phyloP scores from a whole-genome alignment of 2,113 vertebrate genomes.

The Neomonachus schauinslandi region DNA sequence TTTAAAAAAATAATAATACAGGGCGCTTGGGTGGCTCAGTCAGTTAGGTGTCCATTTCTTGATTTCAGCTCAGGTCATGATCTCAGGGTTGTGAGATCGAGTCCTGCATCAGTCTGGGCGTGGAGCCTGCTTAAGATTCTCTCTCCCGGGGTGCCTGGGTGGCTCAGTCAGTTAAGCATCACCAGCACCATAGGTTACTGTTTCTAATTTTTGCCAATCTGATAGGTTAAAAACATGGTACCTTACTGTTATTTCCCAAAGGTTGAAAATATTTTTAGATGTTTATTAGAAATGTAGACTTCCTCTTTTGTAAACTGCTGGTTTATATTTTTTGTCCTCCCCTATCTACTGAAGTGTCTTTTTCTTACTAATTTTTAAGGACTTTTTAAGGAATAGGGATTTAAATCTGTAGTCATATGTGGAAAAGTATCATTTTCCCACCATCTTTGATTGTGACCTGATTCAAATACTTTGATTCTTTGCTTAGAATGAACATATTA shows the following conservation, averaged over 20 bases:
- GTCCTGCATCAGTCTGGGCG: too few relatives aligned
- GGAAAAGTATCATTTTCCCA: neutral
- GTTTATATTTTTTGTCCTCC: neutral
- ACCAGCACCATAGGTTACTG: neutral
- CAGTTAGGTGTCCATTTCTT: too few relatives aligned
- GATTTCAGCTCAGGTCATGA: too few relatives aligned
- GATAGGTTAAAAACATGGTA: neutral
- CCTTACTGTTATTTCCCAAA: neutral
- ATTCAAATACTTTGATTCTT: neutral
- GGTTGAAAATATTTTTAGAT: neutral
- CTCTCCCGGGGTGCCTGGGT: too few relatives aligned
- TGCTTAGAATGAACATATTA: neutral
- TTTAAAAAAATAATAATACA: too few relatives aligned
- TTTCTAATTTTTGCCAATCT: slow-evolving; percentile 38
- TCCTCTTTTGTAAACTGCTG: neutral
- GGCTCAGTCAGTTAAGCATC: too few relatives aligned
- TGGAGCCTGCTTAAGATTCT: too few relatives aligned
- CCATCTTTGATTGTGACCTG: neutral
- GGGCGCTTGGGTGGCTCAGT: too few relatives aligned
- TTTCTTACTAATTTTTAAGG: neutral
- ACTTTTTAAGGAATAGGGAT: neutral
- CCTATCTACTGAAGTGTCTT: neutral
- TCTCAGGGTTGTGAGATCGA: too few relatives aligned
- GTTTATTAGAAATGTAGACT: neutral
- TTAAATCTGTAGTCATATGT: neutral